Conservation (phyloP, 2,113 vertebrate genomes). For the Dinomys branickii region DNA sequence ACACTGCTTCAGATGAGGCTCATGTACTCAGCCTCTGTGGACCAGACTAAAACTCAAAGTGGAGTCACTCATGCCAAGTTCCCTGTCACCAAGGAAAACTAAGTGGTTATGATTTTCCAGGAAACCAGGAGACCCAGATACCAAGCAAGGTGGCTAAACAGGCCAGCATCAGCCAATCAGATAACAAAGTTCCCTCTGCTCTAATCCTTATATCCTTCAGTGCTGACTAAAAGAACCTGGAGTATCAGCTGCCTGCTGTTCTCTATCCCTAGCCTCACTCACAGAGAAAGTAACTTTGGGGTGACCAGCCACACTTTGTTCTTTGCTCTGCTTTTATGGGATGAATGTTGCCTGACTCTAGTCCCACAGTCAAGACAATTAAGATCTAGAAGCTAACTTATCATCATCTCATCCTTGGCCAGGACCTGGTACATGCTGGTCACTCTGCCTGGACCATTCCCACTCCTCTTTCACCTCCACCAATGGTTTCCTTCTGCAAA, state of each 20-base stretch:
- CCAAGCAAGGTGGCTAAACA: too few relatives aligned
- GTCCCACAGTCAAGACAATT: not conserved
- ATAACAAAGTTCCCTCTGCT: not conserved
- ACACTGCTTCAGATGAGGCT: not conserved
- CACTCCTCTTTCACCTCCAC: not conserved
- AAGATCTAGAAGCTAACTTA: not conserved
- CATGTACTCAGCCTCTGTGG: not conserved
- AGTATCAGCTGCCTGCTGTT: not conserved
- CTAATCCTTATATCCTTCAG: too few relatives aligned
- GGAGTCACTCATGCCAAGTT: not conserved
- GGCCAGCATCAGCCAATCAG: not conserved
- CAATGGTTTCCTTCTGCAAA: not conserved
- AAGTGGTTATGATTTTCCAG: not conserved
- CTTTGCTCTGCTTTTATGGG: not conserved
- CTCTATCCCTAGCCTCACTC: not conserved
- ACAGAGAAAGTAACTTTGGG: not conserved
- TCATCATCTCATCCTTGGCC: not conserved
- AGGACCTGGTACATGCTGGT: not conserved
- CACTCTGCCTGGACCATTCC: not conserved
- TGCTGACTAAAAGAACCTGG: not conserved
- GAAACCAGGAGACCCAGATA: not conserved
- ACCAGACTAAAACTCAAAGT: not conserved
- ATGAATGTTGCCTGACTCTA: not conserved
- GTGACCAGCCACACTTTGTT: not conserved
- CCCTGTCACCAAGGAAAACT: not conserved